A percentile compares a stretch with the other conserved stretches of the same genome.
Conservation (phyloP, 1,140 invertebrate species). For the Phthorimaea operculella region DNA sequence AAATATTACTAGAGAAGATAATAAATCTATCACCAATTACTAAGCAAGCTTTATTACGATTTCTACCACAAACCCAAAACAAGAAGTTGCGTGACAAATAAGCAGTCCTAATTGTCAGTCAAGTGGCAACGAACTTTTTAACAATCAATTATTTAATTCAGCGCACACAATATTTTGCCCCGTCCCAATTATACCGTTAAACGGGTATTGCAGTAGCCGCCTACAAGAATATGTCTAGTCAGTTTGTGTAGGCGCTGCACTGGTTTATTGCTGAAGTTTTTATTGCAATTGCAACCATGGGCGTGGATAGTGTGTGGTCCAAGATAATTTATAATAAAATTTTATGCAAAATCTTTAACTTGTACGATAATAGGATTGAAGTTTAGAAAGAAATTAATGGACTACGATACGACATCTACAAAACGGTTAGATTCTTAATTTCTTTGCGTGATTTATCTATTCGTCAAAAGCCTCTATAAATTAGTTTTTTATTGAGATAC, state of each 20-base stretch:
- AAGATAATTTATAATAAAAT: no score
- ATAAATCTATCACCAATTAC: no score
- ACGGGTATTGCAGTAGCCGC: not conserved
- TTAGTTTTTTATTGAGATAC: no score
- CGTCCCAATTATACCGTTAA: not conserved
- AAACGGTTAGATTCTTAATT: no score
- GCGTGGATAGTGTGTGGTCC: not conserved
- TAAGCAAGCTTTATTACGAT: not conserved
- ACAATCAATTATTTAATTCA: slow-evolving; percentile 5
- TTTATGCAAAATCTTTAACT: no score
- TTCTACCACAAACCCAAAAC: not conserved
- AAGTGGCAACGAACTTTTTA: not conserved
- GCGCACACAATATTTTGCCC: not conserved
- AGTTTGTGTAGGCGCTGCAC: not conserved
- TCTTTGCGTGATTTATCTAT: no score
- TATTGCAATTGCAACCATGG: not conserved
- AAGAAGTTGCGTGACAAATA: not conserved
- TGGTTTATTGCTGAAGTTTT: slow-evolving; percentile 1
- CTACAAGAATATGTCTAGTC: not conserved
- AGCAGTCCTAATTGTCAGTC: not conserved
- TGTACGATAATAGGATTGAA: no score
- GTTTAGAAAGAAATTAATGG: no score
- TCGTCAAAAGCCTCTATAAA: no score
- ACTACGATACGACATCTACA: no score
- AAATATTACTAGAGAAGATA: no score